Percentiles rank a stretch among this genome's conserved stretches.
phyloP scores from a whole-genome alignment of 2,113 vertebrate genomes.

The Dromaius novaehollandiae region DNA sequence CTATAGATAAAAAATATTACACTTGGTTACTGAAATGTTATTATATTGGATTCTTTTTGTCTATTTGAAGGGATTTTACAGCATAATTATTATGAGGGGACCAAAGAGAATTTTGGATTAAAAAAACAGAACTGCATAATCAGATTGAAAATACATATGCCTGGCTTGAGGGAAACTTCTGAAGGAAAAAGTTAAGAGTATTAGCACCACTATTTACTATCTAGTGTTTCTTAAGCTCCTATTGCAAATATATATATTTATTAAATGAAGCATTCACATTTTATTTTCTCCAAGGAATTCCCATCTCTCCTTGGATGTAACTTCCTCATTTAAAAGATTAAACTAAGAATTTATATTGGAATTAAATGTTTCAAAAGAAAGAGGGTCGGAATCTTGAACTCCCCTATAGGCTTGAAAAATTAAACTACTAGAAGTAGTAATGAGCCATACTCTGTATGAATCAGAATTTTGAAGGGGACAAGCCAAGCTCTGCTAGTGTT shows the following conservation, averaged over 20 bases:
- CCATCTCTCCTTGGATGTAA: background rate
- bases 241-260: background rate
- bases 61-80: conserved; percentile 1
- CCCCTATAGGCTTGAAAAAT: background rate
- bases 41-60: background rate
- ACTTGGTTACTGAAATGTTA: background rate
- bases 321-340: background rate
- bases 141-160: background rate
- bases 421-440: background rate
- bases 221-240: background rate
- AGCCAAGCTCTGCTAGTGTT: background rate
- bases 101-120: background rate
- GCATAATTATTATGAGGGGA: background rate
- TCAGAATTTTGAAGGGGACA: background rate
- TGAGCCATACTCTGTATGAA: background rate
- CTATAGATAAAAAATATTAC: background rate
- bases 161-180: background rate
- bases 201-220: background rate
- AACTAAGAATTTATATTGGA: background rate
- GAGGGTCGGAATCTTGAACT: background rate
- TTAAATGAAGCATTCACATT: background rate
- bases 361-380: background rate
- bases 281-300: background rate
- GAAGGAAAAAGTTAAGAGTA: background rate
- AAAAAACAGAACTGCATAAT: background rate